A percentile compares a stretch with the other conserved stretches of the same genome.
Evolutionary conservation across 2,888 invertebrate species (phyloP).

Genomic region (Panorpa germanica): DNA sequence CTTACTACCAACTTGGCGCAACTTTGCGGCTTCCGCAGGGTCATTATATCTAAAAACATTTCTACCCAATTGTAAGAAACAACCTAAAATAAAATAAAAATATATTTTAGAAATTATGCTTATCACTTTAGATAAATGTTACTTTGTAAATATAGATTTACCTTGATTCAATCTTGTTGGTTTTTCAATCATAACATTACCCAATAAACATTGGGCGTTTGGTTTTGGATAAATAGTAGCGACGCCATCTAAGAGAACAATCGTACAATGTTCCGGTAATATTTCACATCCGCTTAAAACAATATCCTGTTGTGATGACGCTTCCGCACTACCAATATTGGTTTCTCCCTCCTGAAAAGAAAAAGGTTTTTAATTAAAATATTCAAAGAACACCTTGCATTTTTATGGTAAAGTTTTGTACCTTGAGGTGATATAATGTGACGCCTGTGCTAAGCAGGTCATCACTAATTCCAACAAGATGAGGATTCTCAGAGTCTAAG

Average conservation of each 20-base stretch:
- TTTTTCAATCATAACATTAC: conserved; percentile 57
- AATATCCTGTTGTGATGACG: conserved; percentile 52
- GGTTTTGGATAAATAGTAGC: conserved; percentile 55
- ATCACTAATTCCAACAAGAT: conserved; percentile 81
- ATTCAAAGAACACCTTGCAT: neutral
- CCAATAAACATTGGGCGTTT: conserved; percentile 66
- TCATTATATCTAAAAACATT: conserved; percentile 80
- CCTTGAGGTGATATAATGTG: conserved; percentile 75
- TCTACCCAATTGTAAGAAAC: conserved; percentile 55
- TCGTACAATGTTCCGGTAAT: conserved; percentile 58
- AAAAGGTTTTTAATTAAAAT: conserved; percentile 6
- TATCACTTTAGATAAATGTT: no score
- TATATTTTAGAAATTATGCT: conserved; percentile 23
- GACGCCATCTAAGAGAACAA: conserved; percentile 47
- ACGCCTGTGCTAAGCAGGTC: conserved; percentile 80
- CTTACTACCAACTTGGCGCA: conserved; percentile 54
- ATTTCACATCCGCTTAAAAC: conserved; percentile 58
- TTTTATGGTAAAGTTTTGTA: conserved; percentile 15
- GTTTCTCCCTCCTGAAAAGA: conserved; percentile 59
- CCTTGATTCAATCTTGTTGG: conserved; percentile 63
- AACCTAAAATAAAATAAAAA: conserved; percentile 27
- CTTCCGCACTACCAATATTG: conserved; percentile 62
- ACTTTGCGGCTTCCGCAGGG: conserved; percentile 71
- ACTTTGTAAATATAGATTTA: conserved; percentile 13
- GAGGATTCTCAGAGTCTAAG: conserved; percentile 78